These are phyloP conservation scores for Rhinoraja longicauda DNA, from an alignment of 2,797 vertebrate species.

Conservation along the genomic window DNA sequence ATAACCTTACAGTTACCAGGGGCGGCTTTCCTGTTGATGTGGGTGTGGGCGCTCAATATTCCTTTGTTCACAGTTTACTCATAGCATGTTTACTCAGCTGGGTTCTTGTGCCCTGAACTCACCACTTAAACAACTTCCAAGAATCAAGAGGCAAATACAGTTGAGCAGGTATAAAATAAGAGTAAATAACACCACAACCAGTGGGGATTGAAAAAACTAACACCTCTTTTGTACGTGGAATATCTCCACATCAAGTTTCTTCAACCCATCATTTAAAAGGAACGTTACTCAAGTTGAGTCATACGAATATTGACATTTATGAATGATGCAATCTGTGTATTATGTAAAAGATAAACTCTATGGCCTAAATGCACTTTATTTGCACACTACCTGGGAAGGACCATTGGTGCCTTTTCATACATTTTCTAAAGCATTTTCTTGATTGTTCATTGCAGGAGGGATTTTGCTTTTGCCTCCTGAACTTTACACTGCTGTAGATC, in stretches of 20 bases:
- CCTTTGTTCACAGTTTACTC: conserved; percentile 42
- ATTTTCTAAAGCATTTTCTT: not conserved
- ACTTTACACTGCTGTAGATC: not conserved
- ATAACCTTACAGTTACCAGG: conserved; percentile 20
- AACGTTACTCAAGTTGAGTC: not conserved
- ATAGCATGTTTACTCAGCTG: conserved; percentile 55
- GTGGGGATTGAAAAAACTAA: not conserved
- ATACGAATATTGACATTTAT: conserved; percentile 18
- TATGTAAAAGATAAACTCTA: not conserved
- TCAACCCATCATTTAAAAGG: conserved; percentile 3
- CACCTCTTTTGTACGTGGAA: not conserved
- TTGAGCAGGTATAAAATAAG: conserved; percentile 8
- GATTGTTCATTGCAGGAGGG: conserved; percentile 18
- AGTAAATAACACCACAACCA: conserved; percentile 8
- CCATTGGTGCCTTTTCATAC: not conserved
- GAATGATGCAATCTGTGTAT: not conserved
- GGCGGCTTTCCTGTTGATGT: not conserved
- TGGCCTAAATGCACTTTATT: not conserved
- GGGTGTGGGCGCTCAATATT: conserved; percentile 35
- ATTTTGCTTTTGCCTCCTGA: not conserved
- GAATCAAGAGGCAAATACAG: not conserved
- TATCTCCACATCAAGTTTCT: not conserved
- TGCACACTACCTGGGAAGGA: conserved; percentile 21
- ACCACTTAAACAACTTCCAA: conserved; percentile 26
- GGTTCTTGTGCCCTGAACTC: not conserved